Evolutionary conservation across 2,113 vertebrate species (phyloP), one percentile per base, ranked within the genome.

Genomic region (Ancistrus triradiatus): DNA sequence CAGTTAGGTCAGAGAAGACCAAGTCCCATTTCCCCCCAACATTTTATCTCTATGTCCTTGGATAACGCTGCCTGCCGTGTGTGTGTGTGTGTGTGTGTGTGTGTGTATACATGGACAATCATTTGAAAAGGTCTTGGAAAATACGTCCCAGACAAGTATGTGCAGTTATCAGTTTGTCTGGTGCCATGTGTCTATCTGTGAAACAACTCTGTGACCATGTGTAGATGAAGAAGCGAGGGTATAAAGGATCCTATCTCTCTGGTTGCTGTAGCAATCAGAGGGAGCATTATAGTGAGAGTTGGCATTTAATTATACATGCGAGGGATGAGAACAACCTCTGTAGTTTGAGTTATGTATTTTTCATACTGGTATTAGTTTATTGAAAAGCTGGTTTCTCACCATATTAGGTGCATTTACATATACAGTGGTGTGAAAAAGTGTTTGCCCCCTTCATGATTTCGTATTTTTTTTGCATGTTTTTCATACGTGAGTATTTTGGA

Each of bases 41-140:
- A n/a, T 60, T 61, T 59, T 53, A 38, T 56, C 59, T 66, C 50
- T 42, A 17, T 66, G 42, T 66, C 69, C 19, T 50, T 66, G 51
- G 35, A 62, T 60, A 50, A 72, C 27, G 57, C n/a, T n/a, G 33
- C 43, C 19, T 43, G 27, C 35, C 22, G 62, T 50, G 22, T 47
- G 24, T 64, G 24, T 25, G 24, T 10, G 7, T 55, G 40, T 58
- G 52, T 64, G 24, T 25, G 24, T 10, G 7, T 49, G 40, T 58
- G 52, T 59, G 48, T 53, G 37, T 28, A 33, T 19, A 31, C 5
- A 18, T 19, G 18, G n/a, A 11, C 14, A 59, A 59, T 44, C 66
- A 31, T 70, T 75, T 53, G 37, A 22, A 40, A 46, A 69, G 70
- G 46, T 68, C 68, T 76, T 72, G 53, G 59, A 66, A 73, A 62